phyloP scores from a whole-genome alignment of 64 coral and sea anemone species.

The Stichodactyla mertensii region DNA sequence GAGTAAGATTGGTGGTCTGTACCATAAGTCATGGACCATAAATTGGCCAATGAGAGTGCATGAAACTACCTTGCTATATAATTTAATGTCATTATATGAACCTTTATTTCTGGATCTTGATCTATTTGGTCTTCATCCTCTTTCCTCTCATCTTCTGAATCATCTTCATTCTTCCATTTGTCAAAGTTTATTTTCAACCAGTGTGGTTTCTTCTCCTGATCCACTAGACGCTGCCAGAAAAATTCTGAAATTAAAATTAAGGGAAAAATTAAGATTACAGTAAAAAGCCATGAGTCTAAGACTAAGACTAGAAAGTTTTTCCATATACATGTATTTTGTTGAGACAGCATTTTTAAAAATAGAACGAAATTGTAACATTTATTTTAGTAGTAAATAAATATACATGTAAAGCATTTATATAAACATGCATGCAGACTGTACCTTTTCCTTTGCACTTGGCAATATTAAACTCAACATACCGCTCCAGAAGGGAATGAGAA shows the following conservation, averaged over 20 bases:
- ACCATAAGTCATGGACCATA: too few relatives aligned
- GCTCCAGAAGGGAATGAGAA: constrained; percentile 49
- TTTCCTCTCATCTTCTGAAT: constrained; percentile 69
- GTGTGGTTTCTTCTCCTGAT: constrained; percentile 67
- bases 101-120: constrained; percentile 49
- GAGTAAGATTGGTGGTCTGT: too few relatives aligned
- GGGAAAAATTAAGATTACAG: too few relatives aligned
- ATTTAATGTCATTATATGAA: neutral
- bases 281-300: too few relatives aligned
- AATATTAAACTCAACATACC: constrained; percentile 56
- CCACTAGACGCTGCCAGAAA: constrained; percentile 84
- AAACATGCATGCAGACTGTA: neutral
- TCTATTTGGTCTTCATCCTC: constrained; percentile 42
- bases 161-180: constrained; percentile 89
- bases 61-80: too few relatives aligned
- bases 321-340: too few relatives aligned
- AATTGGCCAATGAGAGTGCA: too few relatives aligned
- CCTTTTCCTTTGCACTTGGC: constrained; percentile 38
- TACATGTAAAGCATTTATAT: neutral
- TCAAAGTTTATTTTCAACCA: constrained; percentile 99
- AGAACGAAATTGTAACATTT: too few relatives aligned
- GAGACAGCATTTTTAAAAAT: too few relatives aligned
- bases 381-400: too few relatives aligned
- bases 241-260: neutral
- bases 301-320: too few relatives aligned